These are phyloP conservation scores for Cariama cristata DNA, from an alignment of 2,113 vertebrate genomes.

Conservation along the genomic window DNA sequence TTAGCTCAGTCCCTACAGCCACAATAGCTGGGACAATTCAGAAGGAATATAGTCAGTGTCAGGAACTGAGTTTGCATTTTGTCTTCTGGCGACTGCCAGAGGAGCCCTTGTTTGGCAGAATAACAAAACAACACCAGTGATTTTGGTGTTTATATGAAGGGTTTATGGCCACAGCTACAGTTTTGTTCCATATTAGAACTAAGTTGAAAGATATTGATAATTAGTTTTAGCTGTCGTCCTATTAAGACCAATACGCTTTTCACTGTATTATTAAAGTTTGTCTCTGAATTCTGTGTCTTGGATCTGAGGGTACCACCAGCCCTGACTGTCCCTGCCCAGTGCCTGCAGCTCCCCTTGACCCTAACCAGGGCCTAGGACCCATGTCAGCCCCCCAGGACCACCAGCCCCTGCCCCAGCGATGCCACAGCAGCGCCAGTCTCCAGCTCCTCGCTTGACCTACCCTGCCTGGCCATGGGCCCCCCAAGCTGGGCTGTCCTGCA, in stretches of 20 bases:
- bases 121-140: neutral
- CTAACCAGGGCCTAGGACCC: accelerated
- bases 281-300: neutral
- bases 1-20: neutral
- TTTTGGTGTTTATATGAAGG: neutral
- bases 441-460: neutral
- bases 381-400: no score
- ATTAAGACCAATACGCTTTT: neutral
- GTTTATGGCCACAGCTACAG: neutral
- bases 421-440: neutral
- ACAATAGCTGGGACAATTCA: neutral
- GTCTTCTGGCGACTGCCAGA: neutral
- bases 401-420: neutral
- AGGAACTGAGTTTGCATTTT: neutral
- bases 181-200: neutral
- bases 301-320: neutral
- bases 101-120: neutral
- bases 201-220: neutral
- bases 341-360: accelerated
- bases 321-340: neutral
- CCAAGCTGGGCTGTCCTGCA: neutral
- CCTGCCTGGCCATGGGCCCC: accelerated
- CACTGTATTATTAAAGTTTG: neutral
- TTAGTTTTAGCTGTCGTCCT: neutral
- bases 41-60: neutral